These are phyloP conservation scores for Conger conger DNA, from an alignment of 2,113 vertebrate species.

Conservation along the genomic window DNA sequence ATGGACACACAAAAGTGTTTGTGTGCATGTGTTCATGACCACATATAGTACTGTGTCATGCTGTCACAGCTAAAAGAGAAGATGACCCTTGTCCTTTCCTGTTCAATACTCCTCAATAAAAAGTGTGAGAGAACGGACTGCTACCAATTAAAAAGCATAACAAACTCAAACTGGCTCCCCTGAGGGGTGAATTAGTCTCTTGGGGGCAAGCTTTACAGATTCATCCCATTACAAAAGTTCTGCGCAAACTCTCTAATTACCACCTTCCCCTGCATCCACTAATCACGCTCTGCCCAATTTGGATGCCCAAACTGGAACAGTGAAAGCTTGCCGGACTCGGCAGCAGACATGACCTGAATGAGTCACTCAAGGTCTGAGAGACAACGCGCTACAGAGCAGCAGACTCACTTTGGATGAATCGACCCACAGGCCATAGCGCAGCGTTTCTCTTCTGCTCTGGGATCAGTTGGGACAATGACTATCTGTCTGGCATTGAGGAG, in stretches of 20 bases:
- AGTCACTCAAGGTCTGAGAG: neutral
- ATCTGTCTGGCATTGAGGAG: constrained; percentile 5
- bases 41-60: too few species aligned
- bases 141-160: neutral
- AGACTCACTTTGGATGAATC: neutral
- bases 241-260: neutral
- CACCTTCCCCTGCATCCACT: neutral
- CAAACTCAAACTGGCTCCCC: neutral
- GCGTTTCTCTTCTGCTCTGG: neutral
- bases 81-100: neutral
- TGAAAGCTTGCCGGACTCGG: neutral
- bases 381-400: neutral
- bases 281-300: constrained; percentile 12
- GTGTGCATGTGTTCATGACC: neutral
- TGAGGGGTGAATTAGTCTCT: neutral
- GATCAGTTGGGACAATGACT: neutral
- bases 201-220: neutral
- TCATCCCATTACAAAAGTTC: neutral
- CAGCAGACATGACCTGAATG: constrained; percentile 8
- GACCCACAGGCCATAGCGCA: neutral
- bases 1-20: neutral
- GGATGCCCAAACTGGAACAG: neutral
- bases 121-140: neutral
- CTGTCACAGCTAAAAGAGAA: neutral
- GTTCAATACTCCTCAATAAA: neutral